Conservation (phyloP, 2,113 vertebrate genomes). For the Ochotona princeps region DNA sequence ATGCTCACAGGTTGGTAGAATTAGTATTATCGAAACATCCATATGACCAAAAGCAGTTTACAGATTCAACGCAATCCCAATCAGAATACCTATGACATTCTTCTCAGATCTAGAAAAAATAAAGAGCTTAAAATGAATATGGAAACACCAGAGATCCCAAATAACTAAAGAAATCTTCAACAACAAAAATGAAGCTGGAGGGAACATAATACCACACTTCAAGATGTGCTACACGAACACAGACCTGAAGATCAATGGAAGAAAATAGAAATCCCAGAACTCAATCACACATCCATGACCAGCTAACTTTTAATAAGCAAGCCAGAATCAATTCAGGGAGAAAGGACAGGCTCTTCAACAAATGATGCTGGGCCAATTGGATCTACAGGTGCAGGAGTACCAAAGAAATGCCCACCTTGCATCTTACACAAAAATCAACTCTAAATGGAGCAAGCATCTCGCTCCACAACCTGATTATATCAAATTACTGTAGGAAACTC, state of each 20-base stretch:
- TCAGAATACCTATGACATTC: too few species aligned
- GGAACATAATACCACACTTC: too few species aligned
- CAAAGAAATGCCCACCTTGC: not conserved
- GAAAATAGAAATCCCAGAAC: not conserved
- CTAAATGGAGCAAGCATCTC: not conserved
- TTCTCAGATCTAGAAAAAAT: too few species aligned
- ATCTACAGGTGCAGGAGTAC: not conserved
- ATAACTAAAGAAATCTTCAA: not conserved
- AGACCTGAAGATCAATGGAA: not conserved
- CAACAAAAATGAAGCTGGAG: too few species aligned
- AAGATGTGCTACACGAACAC: too few species aligned
- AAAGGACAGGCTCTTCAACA: not conserved
- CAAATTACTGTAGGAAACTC: not conserved
- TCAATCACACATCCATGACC: not conserved
- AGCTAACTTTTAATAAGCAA: not conserved
- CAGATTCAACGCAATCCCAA: too few species aligned
- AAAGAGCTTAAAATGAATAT: not conserved
- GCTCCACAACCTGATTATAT: not conserved
- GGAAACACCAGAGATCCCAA: not conserved
- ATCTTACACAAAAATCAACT: not conserved
- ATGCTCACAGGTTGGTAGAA: too few species aligned
- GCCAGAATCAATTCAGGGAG: not conserved
- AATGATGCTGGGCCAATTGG: not conserved
- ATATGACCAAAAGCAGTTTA: too few species aligned
- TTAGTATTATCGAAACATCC: too few species aligned